Conservation (phyloP, 2,797 vertebrate genomes). For the Diglossa cyanea region DNA sequence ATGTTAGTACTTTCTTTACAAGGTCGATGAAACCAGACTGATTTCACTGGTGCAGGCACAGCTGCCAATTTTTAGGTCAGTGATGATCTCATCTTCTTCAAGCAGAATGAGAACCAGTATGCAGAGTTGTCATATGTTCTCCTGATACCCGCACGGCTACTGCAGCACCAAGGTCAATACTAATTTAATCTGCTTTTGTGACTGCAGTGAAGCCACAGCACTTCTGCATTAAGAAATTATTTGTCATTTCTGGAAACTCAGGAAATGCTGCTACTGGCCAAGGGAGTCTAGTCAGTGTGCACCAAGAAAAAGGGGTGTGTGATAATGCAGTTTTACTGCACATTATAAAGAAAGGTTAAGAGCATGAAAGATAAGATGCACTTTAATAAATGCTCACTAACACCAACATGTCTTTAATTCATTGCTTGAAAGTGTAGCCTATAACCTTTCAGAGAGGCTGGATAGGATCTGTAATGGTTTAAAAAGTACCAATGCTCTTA, state of each 20-base stretch:
- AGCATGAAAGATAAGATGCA: not conserved
- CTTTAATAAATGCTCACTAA: not conserved
- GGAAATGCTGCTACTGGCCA: slow-evolving; percentile 19
- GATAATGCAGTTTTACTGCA: slow-evolving; percentile 15
- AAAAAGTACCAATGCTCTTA: not conserved
- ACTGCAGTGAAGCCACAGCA: slow-evolving; percentile 42
- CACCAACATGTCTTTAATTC: not conserved
- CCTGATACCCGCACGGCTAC: not conserved
- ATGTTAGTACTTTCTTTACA: slow-evolving; percentile 34
- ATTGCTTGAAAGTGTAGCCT: not conserved
- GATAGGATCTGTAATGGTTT: not conserved
- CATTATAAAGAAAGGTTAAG: not conserved
- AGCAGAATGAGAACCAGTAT: slow-evolving; percentile 37
- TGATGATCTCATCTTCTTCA: slow-evolving; percentile 60
- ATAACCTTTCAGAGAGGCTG: not conserved
- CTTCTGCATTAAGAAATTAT: slow-evolving; percentile 55
- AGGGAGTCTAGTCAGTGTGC: not conserved
- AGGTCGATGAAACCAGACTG: slow-evolving; percentile 35
- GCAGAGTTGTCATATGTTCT: not conserved
- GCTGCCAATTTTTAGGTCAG: slow-evolving; percentile 68
- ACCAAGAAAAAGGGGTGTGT: not conserved
- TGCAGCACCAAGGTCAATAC: slow-evolving; percentile 60
- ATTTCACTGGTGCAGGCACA: slow-evolving; percentile 15
- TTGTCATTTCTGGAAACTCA: slow-evolving; percentile 55
- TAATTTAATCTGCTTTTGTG: slow-evolving; percentile 64